These are phyloP conservation scores for Aphyosemion australe DNA, from an alignment of 2,113 vertebrate genomes.

Conservation along the genomic window DNA sequence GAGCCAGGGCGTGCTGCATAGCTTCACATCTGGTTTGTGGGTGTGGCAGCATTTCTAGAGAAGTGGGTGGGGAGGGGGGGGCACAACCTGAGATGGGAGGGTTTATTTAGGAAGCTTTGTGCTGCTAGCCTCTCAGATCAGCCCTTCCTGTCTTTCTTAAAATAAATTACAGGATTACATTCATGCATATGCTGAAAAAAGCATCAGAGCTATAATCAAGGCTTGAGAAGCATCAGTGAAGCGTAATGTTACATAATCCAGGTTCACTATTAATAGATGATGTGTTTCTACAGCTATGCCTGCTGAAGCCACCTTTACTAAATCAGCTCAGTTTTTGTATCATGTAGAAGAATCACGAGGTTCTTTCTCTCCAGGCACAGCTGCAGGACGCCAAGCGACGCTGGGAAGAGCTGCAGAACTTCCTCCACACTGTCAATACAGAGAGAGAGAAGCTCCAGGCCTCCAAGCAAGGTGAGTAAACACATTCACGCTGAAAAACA, in stretches of 20 bases:
- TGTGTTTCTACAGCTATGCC: not conserved
- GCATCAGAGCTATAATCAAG: not conserved
- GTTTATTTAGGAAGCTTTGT: constrained; percentile 61
- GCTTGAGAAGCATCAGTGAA: not conserved
- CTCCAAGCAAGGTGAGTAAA: constrained; percentile 84
- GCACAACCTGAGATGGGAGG: constrained; percentile 39
- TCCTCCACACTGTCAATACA: constrained; percentile 87
- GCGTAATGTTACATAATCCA: not conserved
- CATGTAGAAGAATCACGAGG: constrained; percentile 3
- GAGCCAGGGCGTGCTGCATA: not conserved
- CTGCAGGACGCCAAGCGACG: constrained; percentile 91
- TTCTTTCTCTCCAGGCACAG: constrained; percentile 80
- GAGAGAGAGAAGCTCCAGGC: constrained; percentile 86
- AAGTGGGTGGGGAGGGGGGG: constrained; percentile 61
- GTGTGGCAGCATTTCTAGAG: constrained; percentile 44
- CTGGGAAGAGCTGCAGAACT: constrained; percentile 94
- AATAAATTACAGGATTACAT: constrained; percentile 13
- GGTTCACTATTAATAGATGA: not conserved
- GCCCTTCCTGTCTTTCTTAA: constrained; percentile 45
- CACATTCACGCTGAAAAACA: not conserved
- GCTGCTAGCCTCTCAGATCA: constrained; percentile 25
- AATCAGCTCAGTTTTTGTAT: not conserved
- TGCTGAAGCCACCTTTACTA: not conserved
- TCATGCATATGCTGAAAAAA: not conserved
- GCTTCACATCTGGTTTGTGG: constrained; percentile 21